A percentile compares a stretch with the other conserved stretches of the same genome.
Evolutionary conservation across 2,888 invertebrate species (phyloP).

Genomic region (Gonocerus acuteangulatus): DNA sequence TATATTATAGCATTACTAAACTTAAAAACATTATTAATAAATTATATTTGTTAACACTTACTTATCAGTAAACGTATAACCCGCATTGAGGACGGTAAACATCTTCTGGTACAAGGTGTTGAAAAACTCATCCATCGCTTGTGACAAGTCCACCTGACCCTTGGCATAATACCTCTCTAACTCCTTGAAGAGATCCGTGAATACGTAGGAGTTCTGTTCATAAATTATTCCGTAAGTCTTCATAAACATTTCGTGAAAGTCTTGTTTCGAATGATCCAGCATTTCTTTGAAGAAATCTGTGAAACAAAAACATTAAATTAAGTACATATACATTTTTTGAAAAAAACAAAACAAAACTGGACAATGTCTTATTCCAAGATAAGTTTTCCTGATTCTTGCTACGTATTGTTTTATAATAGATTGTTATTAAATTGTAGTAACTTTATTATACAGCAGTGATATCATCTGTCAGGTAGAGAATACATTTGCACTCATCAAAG

Average conservation of each 20-base stretch:
- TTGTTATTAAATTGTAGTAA: no score
- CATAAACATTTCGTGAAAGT: constrained; percentile 92
- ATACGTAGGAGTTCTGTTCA: constrained; percentile 86
- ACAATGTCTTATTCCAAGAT: no score
- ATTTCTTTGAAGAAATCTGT: constrained; percentile 85
- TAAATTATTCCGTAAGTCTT: constrained; percentile 91
- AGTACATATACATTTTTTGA: no score
- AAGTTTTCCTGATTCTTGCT: no score
- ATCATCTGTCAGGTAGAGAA: no score
- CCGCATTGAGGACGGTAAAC: constrained; percentile 90
- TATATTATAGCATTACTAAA: no score
- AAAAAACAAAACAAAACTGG: no score
- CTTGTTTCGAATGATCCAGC: constrained; percentile 69
- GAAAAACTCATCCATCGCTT: constrained; percentile 88
- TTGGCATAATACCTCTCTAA: constrained; percentile 81
- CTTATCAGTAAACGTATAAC: constrained; percentile 81
- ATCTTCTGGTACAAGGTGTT: constrained; percentile 87
- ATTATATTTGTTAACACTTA: no score
- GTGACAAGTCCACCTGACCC: constrained; percentile 75
- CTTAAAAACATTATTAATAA: no score
- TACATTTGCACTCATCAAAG: no score
- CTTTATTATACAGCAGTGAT: no score
- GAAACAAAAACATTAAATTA: constrained; percentile 44
- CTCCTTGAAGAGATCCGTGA: constrained; percentile 82
- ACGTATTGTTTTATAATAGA: no score